phyloP scores from a whole-genome alignment of 1,140 invertebrate species.

The Drosophila persimilis region DNA sequence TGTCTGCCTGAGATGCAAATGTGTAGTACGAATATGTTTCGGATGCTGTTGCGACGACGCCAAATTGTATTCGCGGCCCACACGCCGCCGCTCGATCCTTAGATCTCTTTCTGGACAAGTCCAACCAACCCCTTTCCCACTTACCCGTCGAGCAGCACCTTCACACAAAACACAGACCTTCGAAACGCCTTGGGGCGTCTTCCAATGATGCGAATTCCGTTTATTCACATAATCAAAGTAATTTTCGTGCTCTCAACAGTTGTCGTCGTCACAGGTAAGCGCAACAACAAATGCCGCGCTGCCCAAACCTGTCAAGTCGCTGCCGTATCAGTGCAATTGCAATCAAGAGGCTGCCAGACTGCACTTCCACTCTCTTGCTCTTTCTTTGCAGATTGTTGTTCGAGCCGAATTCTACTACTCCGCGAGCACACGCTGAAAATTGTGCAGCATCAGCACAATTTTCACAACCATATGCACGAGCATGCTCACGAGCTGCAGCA shows the following conservation, averaged over 20 bases:
- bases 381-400: constrained; percentile 75
- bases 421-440: constrained; percentile 78
- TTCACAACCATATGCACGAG: constrained; percentile 57
- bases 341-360: not conserved
- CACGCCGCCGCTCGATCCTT: constrained; percentile 70
- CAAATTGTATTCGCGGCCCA: constrained; percentile 71
- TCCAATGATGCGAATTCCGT: constrained; percentile 71
- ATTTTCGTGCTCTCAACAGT: constrained; percentile 83
- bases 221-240: constrained; percentile 72
- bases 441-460: constrained; percentile 66
- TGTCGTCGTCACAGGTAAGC: constrained; percentile 79
- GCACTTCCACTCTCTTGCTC: too few species aligned
- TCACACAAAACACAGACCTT: constrained; percentile 5
- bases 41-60: constrained; percentile 70
- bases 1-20: constrained; percentile 66
- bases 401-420: constrained; percentile 80
- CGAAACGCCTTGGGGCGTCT: constrained; percentile 32
- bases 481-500: constrained; percentile 67
- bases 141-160: constrained; percentile 22
- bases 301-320: constrained; percentile 10
- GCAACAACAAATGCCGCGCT: not conserved
- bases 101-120: constrained; percentile 24
- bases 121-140: constrained; percentile 12
- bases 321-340: constrained; percentile 29
- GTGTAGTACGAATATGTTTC: constrained; percentile 73